Conservation (phyloP, 2,113 vertebrate species). For the Anguilla japonica region DNA sequence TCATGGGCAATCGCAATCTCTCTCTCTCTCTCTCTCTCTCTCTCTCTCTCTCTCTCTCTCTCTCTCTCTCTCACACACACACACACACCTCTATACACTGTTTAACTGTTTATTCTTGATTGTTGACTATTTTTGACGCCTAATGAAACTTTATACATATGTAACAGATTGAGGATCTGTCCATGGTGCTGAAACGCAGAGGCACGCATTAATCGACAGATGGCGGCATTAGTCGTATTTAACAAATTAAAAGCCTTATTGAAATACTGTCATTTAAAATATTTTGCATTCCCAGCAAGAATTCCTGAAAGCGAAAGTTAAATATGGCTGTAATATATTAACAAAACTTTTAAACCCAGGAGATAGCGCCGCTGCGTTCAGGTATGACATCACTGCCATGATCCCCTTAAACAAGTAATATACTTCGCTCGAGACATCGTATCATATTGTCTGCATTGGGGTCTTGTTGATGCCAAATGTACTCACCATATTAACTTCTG, state of each 20-base stretch:
- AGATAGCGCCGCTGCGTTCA: neutral
- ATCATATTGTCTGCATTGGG: neutral
- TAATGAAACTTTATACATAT: constrained; percentile 37
- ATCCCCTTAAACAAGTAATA: neutral
- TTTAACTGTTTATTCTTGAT: neutral
- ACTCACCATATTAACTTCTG: constrained; percentile 97
- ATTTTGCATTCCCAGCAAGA: constrained; percentile 35
- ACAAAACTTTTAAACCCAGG: neutral
- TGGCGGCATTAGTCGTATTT: constrained; percentile 45
- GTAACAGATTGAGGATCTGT: constrained; percentile 47
- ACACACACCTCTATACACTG: neutral
- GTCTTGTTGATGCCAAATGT: constrained; percentile 31
- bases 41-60: neutral
- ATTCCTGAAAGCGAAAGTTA: neutral
- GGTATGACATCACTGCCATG: neutral
- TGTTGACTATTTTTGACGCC: neutral
- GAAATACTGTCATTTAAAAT: constrained; percentile 20
- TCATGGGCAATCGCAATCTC: neutral
- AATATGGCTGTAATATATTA: neutral
- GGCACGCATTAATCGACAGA: constrained; percentile 40
- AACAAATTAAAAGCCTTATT: constrained; percentile 22
- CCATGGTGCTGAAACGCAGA: constrained; percentile 36
- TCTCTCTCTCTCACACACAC: neutral
- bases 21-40: neutral
- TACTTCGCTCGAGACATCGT: neutral